These are phyloP conservation scores for Melanotaenia trifasciata DNA, from an alignment of 2,797 vertebrate genomes.

Conservation along the genomic window DNA sequence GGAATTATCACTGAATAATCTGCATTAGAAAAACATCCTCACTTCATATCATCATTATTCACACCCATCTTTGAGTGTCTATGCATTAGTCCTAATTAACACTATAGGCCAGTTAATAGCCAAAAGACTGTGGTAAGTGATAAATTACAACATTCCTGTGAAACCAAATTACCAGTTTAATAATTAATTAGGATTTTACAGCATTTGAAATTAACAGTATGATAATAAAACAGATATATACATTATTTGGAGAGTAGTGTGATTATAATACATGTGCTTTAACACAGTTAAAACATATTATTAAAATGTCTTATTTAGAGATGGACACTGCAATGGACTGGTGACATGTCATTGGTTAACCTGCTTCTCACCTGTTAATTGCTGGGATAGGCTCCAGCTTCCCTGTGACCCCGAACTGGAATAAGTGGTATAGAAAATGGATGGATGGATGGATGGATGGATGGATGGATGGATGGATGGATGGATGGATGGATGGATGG, in stretches of 20 bases:
- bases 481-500: too few species aligned
- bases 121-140: constrained; percentile 57
- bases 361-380: too few species aligned
- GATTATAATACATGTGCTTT: not conserved
- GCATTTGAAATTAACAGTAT: not conserved
- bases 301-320: too few species aligned
- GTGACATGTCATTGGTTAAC: too few species aligned
- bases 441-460: too few species aligned
- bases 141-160: constrained; percentile 48
- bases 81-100: constrained; percentile 70
- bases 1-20: constrained; percentile 53
- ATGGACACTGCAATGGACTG: too few species aligned
- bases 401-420: too few species aligned
- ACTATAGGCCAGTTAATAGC: constrained; percentile 58
- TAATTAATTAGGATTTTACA: not conserved
- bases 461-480: too few species aligned
- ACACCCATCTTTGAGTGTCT: constrained; percentile 63
- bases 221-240: not conserved
- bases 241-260: not conserved
- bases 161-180: constrained; percentile 21
- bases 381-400: too few species aligned
- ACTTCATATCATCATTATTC: constrained; percentile 48
- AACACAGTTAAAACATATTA: not conserved
- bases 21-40: constrained; percentile 48
- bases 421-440: too few species aligned